Evolutionary conservation across 2,113 vertebrate genomes (phyloP).

Genomic region (Salvelinus namaycush): DNA sequence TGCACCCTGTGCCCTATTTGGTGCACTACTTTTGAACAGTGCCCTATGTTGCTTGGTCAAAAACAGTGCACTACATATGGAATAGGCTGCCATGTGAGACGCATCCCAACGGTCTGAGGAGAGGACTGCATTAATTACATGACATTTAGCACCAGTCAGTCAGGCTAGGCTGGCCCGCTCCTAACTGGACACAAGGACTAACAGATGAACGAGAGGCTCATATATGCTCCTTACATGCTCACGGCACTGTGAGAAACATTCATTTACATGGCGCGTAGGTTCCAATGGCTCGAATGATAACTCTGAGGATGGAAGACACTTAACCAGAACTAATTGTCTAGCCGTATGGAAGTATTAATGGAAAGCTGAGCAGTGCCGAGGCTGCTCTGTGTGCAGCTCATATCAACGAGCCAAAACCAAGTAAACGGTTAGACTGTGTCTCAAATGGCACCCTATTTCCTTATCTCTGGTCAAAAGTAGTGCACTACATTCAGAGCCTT

Average conservation of each 20-base stretch:
- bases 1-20: no score
- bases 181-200: background rate
- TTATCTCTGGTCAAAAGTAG: no score
- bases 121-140: background rate
- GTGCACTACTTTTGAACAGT: no score
- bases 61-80: no score
- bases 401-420: background rate
- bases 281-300: background rate
- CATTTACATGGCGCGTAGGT: background rate
- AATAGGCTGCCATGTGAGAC: no score
- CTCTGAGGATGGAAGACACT: background rate
- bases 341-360: conserved; percentile 3
- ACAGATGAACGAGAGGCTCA: background rate
- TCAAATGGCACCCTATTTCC: no score
- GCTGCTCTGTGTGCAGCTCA: background rate
- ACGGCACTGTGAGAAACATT: background rate
- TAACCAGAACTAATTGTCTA: background rate
- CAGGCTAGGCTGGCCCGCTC: no score
- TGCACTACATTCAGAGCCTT: no score
- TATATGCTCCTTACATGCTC: background rate
- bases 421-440: background rate
- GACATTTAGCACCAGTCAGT: background rate
- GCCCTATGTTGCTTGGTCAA: no score
- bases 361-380: background rate
- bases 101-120: no score